These are phyloP conservation scores for Osmerus eperlanus DNA, from an alignment of 2,113 vertebrate genomes.

Conservation along the genomic window DNA sequence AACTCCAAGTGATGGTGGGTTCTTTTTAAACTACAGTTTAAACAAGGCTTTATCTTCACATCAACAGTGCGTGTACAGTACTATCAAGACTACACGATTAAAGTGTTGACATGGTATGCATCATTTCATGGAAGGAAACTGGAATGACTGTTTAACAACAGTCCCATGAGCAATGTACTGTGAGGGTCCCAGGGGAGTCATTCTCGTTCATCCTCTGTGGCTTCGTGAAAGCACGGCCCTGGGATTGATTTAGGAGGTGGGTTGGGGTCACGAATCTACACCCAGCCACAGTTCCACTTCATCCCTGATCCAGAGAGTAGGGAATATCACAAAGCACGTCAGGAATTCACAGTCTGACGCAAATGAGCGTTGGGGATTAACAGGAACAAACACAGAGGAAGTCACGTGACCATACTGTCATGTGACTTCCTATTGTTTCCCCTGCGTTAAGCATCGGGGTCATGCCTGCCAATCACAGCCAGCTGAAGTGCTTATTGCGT, in stretches of 20 bases:
- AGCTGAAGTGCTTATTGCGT: conserved; percentile 50
- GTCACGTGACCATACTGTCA: conserved; percentile 53
- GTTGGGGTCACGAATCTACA: conserved; percentile 22
- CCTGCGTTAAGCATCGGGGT: conserved; percentile 36
- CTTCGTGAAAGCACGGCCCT: not conserved
- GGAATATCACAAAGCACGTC: conserved; percentile 48
- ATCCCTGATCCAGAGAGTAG: conserved; percentile 33
- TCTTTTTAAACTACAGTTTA: not conserved
- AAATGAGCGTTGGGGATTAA: conserved; percentile 56
- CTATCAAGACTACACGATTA: not conserved
- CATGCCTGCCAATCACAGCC: conserved; percentile 38
- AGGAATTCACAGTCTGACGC: conserved; percentile 49
- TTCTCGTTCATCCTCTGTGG: not conserved
- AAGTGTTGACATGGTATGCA: not conserved
- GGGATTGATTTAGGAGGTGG: not conserved
- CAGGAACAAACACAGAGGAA: conserved; percentile 59
- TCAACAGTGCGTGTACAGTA: not conserved
- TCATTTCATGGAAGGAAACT: not conserved
- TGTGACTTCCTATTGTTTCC: conserved; percentile 63
- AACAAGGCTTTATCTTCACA: not conserved
- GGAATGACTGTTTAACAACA: not conserved
- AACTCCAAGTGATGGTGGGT: conserved; percentile 1
- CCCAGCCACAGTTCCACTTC: conserved; percentile 21
- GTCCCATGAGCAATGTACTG: not conserved
- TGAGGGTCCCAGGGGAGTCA: not conserved